These are phyloP conservation scores for Drosophila falleni DNA, from an alignment of 2,888 invertebrate genomes.

Conservation along the genomic window DNA sequence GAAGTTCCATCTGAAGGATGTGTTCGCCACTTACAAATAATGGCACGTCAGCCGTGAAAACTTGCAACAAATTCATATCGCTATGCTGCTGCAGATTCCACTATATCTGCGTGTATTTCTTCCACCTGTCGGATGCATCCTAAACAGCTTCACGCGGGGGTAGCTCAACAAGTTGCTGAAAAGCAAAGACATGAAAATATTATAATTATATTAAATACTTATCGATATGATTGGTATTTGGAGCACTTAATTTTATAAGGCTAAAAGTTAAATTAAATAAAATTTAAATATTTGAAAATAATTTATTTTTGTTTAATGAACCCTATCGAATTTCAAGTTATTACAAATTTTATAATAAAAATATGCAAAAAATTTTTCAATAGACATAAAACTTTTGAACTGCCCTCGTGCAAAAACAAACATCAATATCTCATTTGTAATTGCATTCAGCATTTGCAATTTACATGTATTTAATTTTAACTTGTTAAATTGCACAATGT, in stretches of 20 bases:
- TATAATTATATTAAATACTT: neutral
- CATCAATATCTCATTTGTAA: conserved; percentile 48
- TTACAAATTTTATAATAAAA: too few relatives aligned
- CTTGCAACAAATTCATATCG: conserved; percentile 67
- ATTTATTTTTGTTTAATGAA: too few relatives aligned
- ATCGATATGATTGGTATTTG: too few relatives aligned
- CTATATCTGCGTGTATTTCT: neutral
- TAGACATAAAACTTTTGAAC: neutral
- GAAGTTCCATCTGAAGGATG: conserved; percentile 42
- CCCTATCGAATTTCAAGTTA: too few relatives aligned
- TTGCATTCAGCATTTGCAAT: conserved; percentile 38
- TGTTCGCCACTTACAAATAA: conserved; percentile 66
- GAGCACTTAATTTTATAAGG: too few relatives aligned
- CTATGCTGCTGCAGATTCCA: conserved; percentile 17
- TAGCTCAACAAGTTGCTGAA: neutral
- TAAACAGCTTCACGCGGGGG: conserved; percentile 3
- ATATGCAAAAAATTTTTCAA: too few relatives aligned
- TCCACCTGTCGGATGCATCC: conserved; percentile 32
- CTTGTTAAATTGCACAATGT: conserved; percentile 33
- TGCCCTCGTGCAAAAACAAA: conserved; percentile 5
- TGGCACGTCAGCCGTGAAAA: conserved; percentile 63
- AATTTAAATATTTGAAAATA: too few relatives aligned
- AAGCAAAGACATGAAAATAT: neutral
- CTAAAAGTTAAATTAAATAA: too few relatives aligned
- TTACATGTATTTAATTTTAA: conserved; percentile 37